Conservation (phyloP, 2,888 invertebrate genomes). For the Hoplodrina blanda region DNA sequence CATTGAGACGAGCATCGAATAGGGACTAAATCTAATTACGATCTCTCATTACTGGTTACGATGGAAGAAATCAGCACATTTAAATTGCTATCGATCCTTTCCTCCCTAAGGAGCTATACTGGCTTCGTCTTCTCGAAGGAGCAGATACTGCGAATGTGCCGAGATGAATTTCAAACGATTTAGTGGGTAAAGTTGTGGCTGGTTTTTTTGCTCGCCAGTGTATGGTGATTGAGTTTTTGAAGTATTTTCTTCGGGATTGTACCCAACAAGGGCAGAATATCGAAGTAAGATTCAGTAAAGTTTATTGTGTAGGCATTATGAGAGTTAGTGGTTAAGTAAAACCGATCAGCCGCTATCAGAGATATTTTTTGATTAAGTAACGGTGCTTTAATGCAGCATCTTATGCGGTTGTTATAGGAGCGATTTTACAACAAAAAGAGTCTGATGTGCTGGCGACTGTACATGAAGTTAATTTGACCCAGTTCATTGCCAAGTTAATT, state of each 20-base stretch:
- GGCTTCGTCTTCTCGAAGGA: conserved; percentile 49
- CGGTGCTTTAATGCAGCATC: too few relatives aligned
- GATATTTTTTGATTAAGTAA: too few relatives aligned
- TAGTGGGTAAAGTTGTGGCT: conserved; percentile 42
- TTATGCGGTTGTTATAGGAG: too few relatives aligned
- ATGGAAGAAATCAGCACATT: conserved; percentile 75
- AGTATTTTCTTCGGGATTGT: neutral
- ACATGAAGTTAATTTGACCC: conserved; percentile 5
- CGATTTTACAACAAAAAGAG: too few relatives aligned
- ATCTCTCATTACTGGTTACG: conserved; percentile 80
- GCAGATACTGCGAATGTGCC: conserved; percentile 62
- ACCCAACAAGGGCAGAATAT: neutral
- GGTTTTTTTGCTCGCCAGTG: conserved; percentile 38
- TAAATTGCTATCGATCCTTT: conserved; percentile 76
- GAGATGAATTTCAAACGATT: conserved; percentile 72
- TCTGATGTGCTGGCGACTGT: too few relatives aligned
- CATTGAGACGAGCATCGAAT: conserved; percentile 55
- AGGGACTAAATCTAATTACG: conserved; percentile 81
- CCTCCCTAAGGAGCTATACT: conserved; percentile 67
- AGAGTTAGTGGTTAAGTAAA: neutral
- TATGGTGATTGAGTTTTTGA: conserved; percentile 20
- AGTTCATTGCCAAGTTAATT: neutral
- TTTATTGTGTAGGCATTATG: neutral
- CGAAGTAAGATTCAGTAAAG: neutral
- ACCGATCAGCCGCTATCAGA: too few relatives aligned